Conservation (phyloP, 2,888 invertebrate genomes). For the Gortyna flavago region DNA sequence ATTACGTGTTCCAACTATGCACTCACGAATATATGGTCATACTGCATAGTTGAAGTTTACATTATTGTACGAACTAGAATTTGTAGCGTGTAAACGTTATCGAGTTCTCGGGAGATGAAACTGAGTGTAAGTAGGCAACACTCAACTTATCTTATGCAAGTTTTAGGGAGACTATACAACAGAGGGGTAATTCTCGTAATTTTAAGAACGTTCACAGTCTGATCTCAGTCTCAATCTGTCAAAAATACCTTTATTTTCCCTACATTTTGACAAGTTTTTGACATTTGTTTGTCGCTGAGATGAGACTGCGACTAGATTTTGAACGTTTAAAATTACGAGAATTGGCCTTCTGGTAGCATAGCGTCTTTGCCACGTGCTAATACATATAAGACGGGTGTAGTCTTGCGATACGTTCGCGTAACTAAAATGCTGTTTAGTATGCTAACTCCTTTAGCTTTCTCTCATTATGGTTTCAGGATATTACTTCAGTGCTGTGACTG, state of each 20-base stretch:
- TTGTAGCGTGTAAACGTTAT: constrained; percentile 31
- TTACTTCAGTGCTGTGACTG: constrained; percentile 9
- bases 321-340: too few relatives aligned
- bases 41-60: constrained; percentile 14
- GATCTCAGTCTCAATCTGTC: too few relatives aligned
- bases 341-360: too few relatives aligned
- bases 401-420: not conserved
- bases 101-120: constrained; percentile 27
- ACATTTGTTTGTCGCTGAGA: too few relatives aligned
- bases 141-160: constrained; percentile 31
- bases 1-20: constrained; percentile 27
- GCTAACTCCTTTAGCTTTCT: constrained; percentile 19
- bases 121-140: constrained; percentile 5
- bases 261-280: too few relatives aligned
- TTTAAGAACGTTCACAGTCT: too few relatives aligned
- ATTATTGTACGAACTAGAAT: constrained; percentile 27
- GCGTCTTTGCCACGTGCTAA: not conserved
- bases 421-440: not conserved
- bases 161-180: constrained; percentile 3
- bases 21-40: constrained; percentile 14
- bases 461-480: constrained; percentile 8
- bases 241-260: too few relatives aligned
- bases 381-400: not conserved
- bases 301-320: too few relatives aligned
- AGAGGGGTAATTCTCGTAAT: too few relatives aligned